Evolutionary conservation across 1,140 invertebrate genomes (phyloP), one percentile per base, ranked within the genome.

Genomic region (Gonatopus flavifemur): DNA sequence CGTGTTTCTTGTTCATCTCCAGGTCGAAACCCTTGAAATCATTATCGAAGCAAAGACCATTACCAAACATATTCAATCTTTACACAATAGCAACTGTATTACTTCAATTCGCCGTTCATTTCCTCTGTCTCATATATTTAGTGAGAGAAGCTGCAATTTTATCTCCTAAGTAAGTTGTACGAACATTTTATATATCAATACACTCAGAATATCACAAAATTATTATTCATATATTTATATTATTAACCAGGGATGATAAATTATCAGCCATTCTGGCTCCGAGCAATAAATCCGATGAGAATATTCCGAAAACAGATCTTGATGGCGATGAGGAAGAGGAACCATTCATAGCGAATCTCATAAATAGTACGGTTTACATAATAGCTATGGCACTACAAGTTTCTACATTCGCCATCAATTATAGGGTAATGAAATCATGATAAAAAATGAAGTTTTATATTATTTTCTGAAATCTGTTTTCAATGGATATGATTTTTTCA

Each of bases 1-100:
- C 89, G 0, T 99, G 96, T 76, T 99, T 99, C 71, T 81, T 99
- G 19, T 99, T 98, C 67, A 98, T 99, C 70, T 98, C 96, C 3
- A 83, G 95, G 66, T 98, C 97, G 20, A 98, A 98, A 89, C 98
- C 98, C 1, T 70, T 99, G 41, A 96, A 94, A 77, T 87, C 86
- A 0, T 77, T 99, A 24, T 98, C 96, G 0, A 92, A 90, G 69
- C 86, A 97, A 70, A 84, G 96, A 38, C 98, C 98, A 16, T 80
- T 99, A 57, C 94, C 98, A 36, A 99, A 99, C 74, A 99, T 99
- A 57, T 99, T 99, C 74, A 99, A 99, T 80, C 69, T 94, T 7
- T 99, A 99, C 72, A 99, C 97, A 1, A 86, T 99, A 45, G 78
- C 94, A 40, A 99, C 98, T 9, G 97, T 99, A 19, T 77, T 98